phyloP scores from a whole-genome alignment of 2,113 vertebrate species.

The Chionomys nivalis region DNA sequence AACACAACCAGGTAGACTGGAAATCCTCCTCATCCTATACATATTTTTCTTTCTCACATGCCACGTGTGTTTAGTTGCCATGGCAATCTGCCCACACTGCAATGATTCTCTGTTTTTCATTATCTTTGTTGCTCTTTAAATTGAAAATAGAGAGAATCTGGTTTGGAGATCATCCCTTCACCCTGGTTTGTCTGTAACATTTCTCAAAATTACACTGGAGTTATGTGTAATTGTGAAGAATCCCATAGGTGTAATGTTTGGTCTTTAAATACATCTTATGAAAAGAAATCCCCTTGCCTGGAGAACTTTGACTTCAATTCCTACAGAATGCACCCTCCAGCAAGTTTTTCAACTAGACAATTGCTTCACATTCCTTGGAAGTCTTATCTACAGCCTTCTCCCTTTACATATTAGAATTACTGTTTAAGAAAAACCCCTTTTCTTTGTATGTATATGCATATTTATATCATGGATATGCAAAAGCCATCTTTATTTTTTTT shows the following conservation, averaged over 20 bases:
- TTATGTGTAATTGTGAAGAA: not conserved
- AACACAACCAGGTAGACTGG: not conserved
- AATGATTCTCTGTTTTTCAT: not conserved
- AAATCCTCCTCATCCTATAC: not conserved
- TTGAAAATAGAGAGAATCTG: constrained; percentile 1
- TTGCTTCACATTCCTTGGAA: not conserved
- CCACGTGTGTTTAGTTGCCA: not conserved
- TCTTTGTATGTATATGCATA: not conserved
- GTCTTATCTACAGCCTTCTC: not conserved
- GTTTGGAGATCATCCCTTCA: not conserved
- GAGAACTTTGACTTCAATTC: not conserved
- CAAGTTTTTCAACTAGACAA: not conserved
- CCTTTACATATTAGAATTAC: not conserved
- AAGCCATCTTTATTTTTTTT: not conserved
- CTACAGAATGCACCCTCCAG: not conserved
- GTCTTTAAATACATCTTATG: not conserved
- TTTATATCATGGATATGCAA: not conserved
- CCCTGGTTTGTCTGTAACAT: not conserved
- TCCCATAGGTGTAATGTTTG: not conserved
- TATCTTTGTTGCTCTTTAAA: not conserved
- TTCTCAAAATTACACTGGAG: not conserved
- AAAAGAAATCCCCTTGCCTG: not conserved
- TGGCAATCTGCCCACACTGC: not conserved
- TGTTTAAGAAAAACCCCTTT: not conserved
- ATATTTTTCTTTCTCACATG: not conserved